phyloP scores from a whole-genome alignment of 2,113 vertebrate genomes.

The Gasterosteus nipponicus region DNA sequence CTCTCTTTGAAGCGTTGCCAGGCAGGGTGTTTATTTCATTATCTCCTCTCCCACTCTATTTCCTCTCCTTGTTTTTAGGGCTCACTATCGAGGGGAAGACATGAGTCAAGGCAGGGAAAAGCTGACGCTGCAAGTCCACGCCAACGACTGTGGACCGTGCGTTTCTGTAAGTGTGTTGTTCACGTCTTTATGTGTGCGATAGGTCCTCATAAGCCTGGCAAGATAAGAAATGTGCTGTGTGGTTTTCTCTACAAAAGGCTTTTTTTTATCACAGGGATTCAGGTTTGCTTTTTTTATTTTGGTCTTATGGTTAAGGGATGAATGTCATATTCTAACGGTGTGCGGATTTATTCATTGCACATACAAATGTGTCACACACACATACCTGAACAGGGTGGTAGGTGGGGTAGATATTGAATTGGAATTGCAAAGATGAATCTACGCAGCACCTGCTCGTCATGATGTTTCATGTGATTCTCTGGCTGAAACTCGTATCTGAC shows the following conservation, averaged over 20 bases:
- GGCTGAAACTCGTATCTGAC: not conserved
- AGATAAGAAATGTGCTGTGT: constrained; percentile 10
- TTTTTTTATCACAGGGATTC: not conserved
- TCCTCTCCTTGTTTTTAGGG: constrained; percentile 64
- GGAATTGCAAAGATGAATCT: not conserved
- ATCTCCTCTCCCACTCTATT: constrained; percentile 68
- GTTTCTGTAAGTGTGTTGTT: constrained; percentile 23
- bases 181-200: constrained; percentile 28
- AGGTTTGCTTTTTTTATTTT: constrained; percentile 7
- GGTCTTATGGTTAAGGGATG: constrained; percentile 5
- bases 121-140: constrained; percentile 71
- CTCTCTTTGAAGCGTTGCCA: constrained; percentile 75
- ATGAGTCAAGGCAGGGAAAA: constrained; percentile 40
- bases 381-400: not conserved
- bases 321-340: not conserved
- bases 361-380: not conserved
- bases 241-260: not conserved
- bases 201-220: constrained; percentile 14
- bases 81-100: constrained; percentile 61
- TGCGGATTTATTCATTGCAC: not conserved
- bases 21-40: constrained; percentile 76
- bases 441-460: not conserved
- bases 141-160: constrained; percentile 32
- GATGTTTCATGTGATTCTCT: not conserved
- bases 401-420: not conserved